Percentiles rank a stretch among this genome's conserved stretches.
These are phyloP conservation scores for Drosophila erecta DNA, from an alignment of 1,140 invertebrate genomes.

Conservation along the genomic window DNA sequence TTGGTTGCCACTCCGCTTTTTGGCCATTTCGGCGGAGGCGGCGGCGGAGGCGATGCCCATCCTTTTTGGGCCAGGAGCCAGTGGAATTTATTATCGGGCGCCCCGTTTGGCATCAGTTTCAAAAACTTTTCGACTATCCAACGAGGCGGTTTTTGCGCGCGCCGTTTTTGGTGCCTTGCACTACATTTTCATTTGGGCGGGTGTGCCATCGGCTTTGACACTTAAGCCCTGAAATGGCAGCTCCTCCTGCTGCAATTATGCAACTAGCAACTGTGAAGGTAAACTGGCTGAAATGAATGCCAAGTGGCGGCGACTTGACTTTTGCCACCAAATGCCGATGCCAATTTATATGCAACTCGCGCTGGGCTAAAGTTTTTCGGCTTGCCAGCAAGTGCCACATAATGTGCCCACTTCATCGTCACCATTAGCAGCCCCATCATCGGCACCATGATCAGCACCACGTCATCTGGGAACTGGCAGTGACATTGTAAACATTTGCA, in stretches of 20 bases:
- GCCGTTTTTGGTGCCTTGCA: conserved; percentile 12
- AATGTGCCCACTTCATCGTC: conserved; percentile 34
- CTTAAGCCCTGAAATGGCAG: conserved; percentile 9
- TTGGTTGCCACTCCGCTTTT: conserved; percentile 41
- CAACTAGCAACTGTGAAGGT: conserved; percentile 69
- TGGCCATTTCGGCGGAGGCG: conserved; percentile 6
- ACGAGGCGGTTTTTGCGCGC: conserved; percentile 20
- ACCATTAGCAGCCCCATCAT: not conserved
- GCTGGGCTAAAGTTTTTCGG: conserved; percentile 61
- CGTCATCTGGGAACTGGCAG: conserved; percentile 16
- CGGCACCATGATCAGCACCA: not conserved
- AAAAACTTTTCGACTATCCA: conserved; percentile 77
- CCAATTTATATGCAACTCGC: conserved; percentile 74
- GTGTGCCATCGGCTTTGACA: conserved; percentile 5
- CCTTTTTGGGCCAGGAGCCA: conserved; percentile 48
- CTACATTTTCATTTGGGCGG: not conserved
- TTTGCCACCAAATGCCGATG: conserved; percentile 42
- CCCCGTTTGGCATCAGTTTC: conserved; percentile 76
- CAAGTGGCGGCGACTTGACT: conserved; percentile 32
- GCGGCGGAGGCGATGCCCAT: not conserved
- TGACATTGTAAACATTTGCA: conserved; percentile 67
- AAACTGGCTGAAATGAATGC: conserved; percentile 71
- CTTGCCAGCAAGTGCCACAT: conserved; percentile 60
- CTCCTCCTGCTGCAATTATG: conserved; percentile 44
- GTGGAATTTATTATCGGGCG: conserved; percentile 74